phyloP scores from a whole-genome alignment of 2,797 vertebrate genomes.

The Crypturellus tataupa region DNA sequence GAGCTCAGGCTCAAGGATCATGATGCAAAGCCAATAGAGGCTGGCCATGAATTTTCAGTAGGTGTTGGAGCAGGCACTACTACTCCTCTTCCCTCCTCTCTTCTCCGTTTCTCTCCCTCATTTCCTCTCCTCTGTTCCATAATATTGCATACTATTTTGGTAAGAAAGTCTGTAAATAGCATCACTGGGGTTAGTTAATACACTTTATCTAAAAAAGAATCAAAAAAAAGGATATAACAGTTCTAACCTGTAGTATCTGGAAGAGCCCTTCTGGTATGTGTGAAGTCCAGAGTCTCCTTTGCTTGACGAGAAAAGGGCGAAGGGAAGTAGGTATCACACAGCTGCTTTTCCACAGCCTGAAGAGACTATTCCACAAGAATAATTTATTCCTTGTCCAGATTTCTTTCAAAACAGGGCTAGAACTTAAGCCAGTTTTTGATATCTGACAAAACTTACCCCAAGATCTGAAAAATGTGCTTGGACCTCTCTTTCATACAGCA shows the following conservation, averaged over 20 bases:
- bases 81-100: neutral
- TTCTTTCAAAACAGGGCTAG: neutral
- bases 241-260: neutral
- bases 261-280: neutral
- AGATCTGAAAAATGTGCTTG: neutral
- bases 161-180: neutral
- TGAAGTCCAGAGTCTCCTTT: neutral
- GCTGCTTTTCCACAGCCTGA: neutral
- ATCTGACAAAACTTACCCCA: neutral
- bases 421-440: neutral
- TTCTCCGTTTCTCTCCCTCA: neutral
- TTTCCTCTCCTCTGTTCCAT: neutral
- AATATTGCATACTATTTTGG: neutral
- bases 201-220: neutral
- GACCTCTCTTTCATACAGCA: neutral
- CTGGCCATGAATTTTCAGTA: neutral
- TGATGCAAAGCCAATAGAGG: neutral
- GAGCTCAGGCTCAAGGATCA: neutral
- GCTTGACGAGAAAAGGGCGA: neutral
- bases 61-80: neutral
- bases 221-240: neutral
- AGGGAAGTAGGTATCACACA: neutral
- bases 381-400: neutral
- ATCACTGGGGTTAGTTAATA: neutral
- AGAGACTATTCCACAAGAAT: neutral